Evolutionary conservation across 1,140 invertebrate species (phyloP), one percentile per base, ranked within the genome.

Genomic region (Procambarus clarkii): DNA sequence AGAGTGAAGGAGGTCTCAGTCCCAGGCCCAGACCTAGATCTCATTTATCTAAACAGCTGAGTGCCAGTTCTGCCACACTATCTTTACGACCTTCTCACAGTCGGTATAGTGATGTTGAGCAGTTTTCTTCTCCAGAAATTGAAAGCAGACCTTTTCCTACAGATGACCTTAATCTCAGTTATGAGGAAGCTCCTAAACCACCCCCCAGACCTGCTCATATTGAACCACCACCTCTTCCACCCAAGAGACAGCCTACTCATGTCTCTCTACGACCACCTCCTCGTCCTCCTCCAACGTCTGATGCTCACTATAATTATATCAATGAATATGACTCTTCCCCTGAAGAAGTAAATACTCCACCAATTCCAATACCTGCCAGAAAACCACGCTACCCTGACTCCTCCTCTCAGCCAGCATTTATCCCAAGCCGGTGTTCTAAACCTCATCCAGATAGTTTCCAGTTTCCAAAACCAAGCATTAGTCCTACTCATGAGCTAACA

Each of bases 271-370:
- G 91, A 79, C 92, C 92, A 78, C 92, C 92, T 8, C 92, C 92
- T 13, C 91, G 92, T 7, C 92, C 92, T 71, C 92, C 92, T 81
- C 83, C 92, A 60, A 86, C 92, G 45, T 82, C 88, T 24, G 92
- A 93, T 46, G 64, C 92, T 21, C 91, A 92, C 88, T 93, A 93
- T 86, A 91, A 92, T 81, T 93, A 93, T 60, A 93, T 93, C 24
- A 93, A 93, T 88, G 92, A 93, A 50, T 93, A 93, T 82, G 92
- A 93, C 46, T 92, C 91, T n/a, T 92, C 91, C 9, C 91, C 91
- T 44, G 92, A 93, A 21, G 83, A 85, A 80, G 81, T 81, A 46
- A 91, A 74, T 46, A 93, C 86, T 54, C 92, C 92, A 46, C 92
- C 92, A 18, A 93, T 93, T 83, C 92, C 92, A n/a, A 91, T 93